Base-by-base conservation (phyloP, 2,113 vertebrate species). In the Clupea harengus region DNA sequence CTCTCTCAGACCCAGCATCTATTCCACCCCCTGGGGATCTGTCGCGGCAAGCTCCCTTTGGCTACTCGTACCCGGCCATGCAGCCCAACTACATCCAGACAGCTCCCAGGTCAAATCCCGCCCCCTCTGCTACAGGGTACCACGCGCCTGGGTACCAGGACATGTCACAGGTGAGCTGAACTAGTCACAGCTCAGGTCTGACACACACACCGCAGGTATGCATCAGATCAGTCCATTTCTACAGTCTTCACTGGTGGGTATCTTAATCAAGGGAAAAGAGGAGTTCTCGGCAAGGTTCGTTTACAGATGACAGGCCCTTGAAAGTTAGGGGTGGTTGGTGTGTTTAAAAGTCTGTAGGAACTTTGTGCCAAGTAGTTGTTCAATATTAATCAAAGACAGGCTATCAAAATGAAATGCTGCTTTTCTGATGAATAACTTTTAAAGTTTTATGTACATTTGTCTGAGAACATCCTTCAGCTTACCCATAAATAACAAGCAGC, bases 51-150 rank as follows among this genome's bases (percentile, higher is more conserved):
- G 91, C 92, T 6, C 96, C 97, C 22, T 97, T 97, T 91, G 96
- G 95, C 88, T 97, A 97, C 85, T 95, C 96, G 45, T 99, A 99
- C 89, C 96, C 96, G 22, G 46, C 90, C 83, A 94, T 97, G 89
- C 97, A 96, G 86, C 95, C 97, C 15, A 95, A 92, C 57, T 97
- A 99, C 89, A 96, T 94, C 89, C 97, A 96, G 88, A 90, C 92
- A 0, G 85, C 95, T 72, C 75, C 94, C 28, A 91, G 92, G 13
- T 28, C 92, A 0, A 81, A 93, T 82, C 84, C 96, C 44, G 91
- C 93, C 32, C 88, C 91, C 6, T 81, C 91, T 17, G 95, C 94
- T 6, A 88, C 95, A 82, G 93, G 83, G 57, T 95, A 95, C 46
- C 94, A 95, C 81, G 90, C 89, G 87, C 90, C 96, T 87, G 93